Base-by-base conservation (phyloP, 1,140 invertebrate species). In the Achatina immaculata region DNA sequence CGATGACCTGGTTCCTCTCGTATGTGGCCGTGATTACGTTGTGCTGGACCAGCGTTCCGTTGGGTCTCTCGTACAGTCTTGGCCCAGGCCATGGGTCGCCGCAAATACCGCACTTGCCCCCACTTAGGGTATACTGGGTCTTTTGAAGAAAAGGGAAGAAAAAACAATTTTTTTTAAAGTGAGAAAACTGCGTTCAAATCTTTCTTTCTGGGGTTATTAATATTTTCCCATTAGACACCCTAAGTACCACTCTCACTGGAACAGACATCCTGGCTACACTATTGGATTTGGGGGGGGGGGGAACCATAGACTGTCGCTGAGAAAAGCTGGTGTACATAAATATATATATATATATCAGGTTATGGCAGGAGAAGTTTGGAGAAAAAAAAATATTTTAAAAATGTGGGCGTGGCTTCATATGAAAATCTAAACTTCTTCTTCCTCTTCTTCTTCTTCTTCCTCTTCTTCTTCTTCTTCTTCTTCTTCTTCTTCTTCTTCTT, bases 61-160 rank as follows among this genome's bases (percentile, higher is more conserved):
- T 88, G 68, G 88, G 88, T 19, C 74, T 9, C 80, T 92, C 92
- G 81, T 92, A 91, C 31, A 87, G 80, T 38, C 89, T 84, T 14
- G 88, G 84, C 0, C 87, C 86, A 58, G 88, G 85, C 82, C 84
- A 89, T 3, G 84, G 84, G 68, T 89, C 88, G 0, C 88, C 88
- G 82, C 88, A 89, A 4, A 89, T 77, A 84, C 92, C 92, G 83
- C 92, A 93, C 81, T 91, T 90, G 3, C 91, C 91, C 9, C 86
- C 87, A 89, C 91, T 85, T 77, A 82, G 24, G 66, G 80, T 79
- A 71, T 86, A 88, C 76, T 89, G 87, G 28, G 86, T 80, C 88
- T 90, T 82, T 45, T 83, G 83, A 42, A 80, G 81, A 16, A 82
- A 24, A 31, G 36, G 36, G 51, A 34, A 28, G 19, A 34, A 31